phyloP scores from a whole-genome alignment of 2,797 vertebrate genomes.

The Lagorchestes hirsutus region DNA sequence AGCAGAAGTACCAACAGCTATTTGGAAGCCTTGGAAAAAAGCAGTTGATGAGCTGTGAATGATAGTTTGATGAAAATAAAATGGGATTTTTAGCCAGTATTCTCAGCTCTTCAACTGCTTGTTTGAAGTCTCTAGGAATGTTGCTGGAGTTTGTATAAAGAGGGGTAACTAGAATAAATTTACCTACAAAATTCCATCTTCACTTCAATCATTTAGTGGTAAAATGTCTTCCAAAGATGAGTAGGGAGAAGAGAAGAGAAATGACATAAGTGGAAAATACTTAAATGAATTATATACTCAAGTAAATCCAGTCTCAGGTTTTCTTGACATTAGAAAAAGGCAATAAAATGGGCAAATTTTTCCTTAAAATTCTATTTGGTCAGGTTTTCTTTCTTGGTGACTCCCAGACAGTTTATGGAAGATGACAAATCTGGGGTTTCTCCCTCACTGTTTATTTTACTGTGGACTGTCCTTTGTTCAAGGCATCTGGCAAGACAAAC shows the following conservation, averaged over 20 bases:
- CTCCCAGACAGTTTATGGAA: not conserved
- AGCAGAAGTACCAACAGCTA: not conserved
- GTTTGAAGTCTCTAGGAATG: not conserved
- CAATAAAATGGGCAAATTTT: not conserved
- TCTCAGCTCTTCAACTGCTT: not conserved
- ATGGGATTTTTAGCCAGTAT: not conserved
- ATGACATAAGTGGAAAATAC: not conserved
- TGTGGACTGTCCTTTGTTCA: constrained; percentile 65
- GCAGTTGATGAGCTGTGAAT: constrained; percentile 4
- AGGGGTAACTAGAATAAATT: not conserved
- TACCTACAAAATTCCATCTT: not conserved
- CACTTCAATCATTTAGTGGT: not conserved
- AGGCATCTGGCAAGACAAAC: not conserved
- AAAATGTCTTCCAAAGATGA: not conserved
- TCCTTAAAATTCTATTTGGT: not conserved
- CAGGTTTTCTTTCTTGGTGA: not conserved
- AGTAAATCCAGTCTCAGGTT: not conserved
- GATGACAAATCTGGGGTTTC: constrained; percentile 12
- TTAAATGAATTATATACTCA: not conserved
- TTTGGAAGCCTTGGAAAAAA: constrained; percentile 49
- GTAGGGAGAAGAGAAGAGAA: not conserved
- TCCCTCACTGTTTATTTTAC: constrained; percentile 56
- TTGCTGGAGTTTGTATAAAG: constrained; percentile 3
- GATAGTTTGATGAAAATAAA: constrained; percentile 11
- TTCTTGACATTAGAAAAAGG: not conserved